Evolutionary conservation across 2,888 invertebrate species (phyloP).

Genomic region (Chrysodeixis includens): DNA sequence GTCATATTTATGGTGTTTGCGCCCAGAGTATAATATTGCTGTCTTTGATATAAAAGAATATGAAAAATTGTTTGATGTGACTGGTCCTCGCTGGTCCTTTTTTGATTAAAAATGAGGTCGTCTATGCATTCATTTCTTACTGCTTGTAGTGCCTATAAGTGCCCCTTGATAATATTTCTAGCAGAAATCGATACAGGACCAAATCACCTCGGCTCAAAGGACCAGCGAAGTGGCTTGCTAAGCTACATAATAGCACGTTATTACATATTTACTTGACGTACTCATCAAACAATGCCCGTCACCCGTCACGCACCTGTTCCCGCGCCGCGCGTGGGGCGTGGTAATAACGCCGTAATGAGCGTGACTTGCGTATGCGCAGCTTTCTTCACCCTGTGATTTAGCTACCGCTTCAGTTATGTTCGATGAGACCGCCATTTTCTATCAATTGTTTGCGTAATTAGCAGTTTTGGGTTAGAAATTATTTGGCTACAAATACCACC

Average conservation of each 20-base stretch:
- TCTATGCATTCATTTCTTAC: no score
- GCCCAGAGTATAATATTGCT: slow-evolving; percentile 17
- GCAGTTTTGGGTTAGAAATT: slow-evolving; percentile 54
- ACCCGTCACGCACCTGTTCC: slow-evolving; percentile 56
- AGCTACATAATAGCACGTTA: background rate
- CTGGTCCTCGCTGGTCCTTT: background rate
- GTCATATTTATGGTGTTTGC: slow-evolving; percentile 58
- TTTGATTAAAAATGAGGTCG: no score
- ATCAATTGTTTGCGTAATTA: slow-evolving; percentile 58
- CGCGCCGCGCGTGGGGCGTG: slow-evolving; percentile 64
- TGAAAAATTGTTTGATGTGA: background rate
- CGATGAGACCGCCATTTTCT: slow-evolving; percentile 58
- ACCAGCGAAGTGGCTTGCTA: background rate
- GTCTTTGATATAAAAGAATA: background rate
- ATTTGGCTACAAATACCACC: slow-evolving; percentile 54
- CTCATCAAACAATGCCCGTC: slow-evolving; percentile 43
- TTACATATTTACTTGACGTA: slow-evolving; percentile 38
- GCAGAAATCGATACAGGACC: background rate
- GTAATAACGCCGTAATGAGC: slow-evolving; percentile 63
- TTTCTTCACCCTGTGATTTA: slow-evolving; percentile 54
- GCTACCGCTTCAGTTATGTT: slow-evolving; percentile 54
- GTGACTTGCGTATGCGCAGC: slow-evolving; percentile 64
- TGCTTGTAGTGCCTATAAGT: no score
- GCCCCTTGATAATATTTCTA: no score
- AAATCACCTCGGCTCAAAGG: background rate